Percentiles rank a stretch among this genome's conserved stretches.
Evolutionary conservation across 64 coral and sea anemone genomes (phyloP).

Genomic region (Trachythela sp.): DNA sequence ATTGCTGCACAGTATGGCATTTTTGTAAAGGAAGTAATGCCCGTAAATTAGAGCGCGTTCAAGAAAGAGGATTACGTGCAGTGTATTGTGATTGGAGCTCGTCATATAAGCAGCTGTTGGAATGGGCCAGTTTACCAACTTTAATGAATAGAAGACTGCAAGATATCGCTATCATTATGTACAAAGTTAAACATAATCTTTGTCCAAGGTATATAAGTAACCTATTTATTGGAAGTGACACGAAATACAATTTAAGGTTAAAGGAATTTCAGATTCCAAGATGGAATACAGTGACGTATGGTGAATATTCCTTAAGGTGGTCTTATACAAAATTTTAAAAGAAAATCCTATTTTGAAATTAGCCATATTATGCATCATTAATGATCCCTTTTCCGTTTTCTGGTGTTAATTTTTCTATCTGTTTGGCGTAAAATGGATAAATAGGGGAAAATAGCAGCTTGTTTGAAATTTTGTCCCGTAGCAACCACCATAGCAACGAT

Average conservation of each 20-base stretch:
- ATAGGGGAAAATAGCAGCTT: too few species aligned
- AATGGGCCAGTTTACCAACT: constrained; percentile 4
- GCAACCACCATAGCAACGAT: too few species aligned
- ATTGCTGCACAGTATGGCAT: constrained; percentile 8
- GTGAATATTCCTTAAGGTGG: constrained; percentile 23
- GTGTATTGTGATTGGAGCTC: constrained; percentile 35
- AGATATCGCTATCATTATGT: neutral
- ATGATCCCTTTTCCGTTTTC: too few species aligned
- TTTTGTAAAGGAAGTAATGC: constrained; percentile 24
- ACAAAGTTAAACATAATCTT: neutral
- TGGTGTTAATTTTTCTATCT: too few species aligned
- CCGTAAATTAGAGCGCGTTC: constrained; percentile 26
- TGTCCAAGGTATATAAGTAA: neutral
- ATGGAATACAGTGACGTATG: constrained; percentile 41
- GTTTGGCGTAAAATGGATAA: too few species aligned
- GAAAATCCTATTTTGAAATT: too few species aligned
- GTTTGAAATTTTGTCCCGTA: too few species aligned
- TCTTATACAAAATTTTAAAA: too few species aligned
- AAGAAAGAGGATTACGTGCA: neutral
- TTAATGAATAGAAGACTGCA: neutral
- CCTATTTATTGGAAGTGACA: neutral
- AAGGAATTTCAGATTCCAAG: constrained; percentile 36
- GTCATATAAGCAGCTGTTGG: constrained; percentile 17
- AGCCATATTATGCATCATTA: too few species aligned
- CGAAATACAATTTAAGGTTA: constrained; percentile 28